Evolutionary conservation across 2,113 vertebrate genomes (phyloP).

Genomic region (Dipodomys merriami): DNA sequence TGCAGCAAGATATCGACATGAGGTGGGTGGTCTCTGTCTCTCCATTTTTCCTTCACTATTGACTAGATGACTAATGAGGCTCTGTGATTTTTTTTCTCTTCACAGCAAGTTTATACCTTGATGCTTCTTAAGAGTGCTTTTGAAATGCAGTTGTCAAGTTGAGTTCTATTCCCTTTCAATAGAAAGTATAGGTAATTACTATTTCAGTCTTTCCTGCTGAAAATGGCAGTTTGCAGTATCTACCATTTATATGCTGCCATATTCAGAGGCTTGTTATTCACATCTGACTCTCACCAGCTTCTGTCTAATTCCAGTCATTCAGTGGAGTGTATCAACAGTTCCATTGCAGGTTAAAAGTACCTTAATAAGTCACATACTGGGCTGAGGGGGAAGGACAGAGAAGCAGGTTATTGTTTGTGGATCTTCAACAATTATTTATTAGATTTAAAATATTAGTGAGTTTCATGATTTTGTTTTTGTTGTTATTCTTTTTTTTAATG

Average conservation of each 20-base stretch:
- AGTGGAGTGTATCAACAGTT: not conserved
- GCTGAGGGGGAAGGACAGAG: not conserved
- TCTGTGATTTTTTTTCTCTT: constrained; percentile 48
- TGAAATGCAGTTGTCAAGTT: constrained; percentile 49
- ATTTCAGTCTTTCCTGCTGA: constrained; percentile 66
- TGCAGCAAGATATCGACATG: constrained; percentile 92
- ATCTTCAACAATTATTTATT: constrained; percentile 26
- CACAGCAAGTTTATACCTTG: constrained; percentile 46
- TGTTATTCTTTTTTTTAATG: not conserved
- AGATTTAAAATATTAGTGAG: not conserved
- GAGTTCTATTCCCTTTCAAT: constrained; percentile 73
- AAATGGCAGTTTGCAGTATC: constrained; percentile 54
- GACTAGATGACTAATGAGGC: constrained; percentile 57
- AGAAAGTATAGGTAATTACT: constrained; percentile 73
- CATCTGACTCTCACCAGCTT: constrained; percentile 22
- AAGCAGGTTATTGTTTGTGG: constrained; percentile 8
- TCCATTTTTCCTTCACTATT: constrained; percentile 58
- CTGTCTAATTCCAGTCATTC: constrained; percentile 12
- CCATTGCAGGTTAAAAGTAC: constrained; percentile 1
- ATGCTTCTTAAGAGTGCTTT: constrained; percentile 58
- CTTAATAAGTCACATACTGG: not conserved
- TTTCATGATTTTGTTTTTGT: not conserved
- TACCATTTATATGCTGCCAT: not conserved
- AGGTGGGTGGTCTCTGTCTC: constrained; percentile 87
- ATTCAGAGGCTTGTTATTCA: constrained; percentile 49